phyloP scores from a whole-genome alignment of 1,140 invertebrate species.

The Papilio xuthus region DNA sequence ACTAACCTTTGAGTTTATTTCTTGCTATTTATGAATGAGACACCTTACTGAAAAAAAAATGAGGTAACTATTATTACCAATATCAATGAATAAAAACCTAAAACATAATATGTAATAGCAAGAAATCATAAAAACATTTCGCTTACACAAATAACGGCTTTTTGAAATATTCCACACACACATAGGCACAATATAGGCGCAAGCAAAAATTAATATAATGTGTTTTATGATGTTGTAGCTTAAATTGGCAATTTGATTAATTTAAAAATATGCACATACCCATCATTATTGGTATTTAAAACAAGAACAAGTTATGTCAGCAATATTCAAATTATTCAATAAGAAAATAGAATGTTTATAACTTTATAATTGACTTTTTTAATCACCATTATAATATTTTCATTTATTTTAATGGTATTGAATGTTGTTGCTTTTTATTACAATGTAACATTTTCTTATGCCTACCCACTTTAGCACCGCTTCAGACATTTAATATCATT shows the following conservation, averaged over 20 bases:
- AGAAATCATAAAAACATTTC: not conserved
- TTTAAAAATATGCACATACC: not conserved
- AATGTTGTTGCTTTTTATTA: not conserved
- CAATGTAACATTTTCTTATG: not conserved
- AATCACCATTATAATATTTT: too few relatives aligned
- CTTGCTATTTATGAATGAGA: not conserved
- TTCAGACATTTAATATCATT: not conserved
- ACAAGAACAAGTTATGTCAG: not conserved
- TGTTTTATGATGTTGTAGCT: not conserved
- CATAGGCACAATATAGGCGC: not conserved
- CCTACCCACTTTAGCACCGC: not conserved
- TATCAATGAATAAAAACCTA: not conserved
- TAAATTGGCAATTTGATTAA: not conserved
- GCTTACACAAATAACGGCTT: not conserved
- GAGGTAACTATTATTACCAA: not conserved
- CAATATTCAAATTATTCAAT: not conserved
- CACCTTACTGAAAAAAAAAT: conserved; percentile 22
- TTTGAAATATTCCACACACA: not conserved
- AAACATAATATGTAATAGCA: not conserved
- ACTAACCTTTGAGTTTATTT: conserved; percentile 17
- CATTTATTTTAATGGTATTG: not conserved
- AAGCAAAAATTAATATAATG: not conserved
- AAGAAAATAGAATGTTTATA: not conserved
- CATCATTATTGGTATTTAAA: not conserved
- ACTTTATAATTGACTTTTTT: not conserved